Base-by-base conservation (phyloP, 2,797 vertebrate genomes). In the Malacoctenus gilli region DNA sequence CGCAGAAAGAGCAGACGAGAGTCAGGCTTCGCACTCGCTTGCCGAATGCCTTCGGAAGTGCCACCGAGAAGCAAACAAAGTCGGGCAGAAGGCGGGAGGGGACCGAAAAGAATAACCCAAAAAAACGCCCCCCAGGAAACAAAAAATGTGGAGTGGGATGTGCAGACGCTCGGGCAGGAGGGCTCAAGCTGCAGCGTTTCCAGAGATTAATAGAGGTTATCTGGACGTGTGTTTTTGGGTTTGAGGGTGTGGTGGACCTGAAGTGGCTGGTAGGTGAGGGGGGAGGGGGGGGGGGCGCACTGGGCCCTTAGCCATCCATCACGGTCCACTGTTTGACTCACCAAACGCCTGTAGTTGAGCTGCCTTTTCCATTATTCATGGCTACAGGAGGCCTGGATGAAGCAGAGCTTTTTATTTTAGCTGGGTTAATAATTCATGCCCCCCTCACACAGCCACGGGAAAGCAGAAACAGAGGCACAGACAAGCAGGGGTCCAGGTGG, bases 371-470 rank as follows among this genome's bases (percentile, higher is more conserved):
- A 93, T 93, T 91, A 93, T 92, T 92, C 89, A 93, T 91, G 70
- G 63, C 62, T 86, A 82, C 84, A 85, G 87, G 84, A 89, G 91
- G 83, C 75, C 72, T 80, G 87, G 84, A 85, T 70, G 67, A 87
- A 86, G 89, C 78, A 85, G 79, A 84, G 84, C 86, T 88, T 92
- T 93, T 93, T 92, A 91, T 91, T 92, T 92, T 91, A 87, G 85
- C 79, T 69, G 30, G 84, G 88, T 93, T 91, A 92, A 93, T 92
- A 93, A 93, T 93, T 90, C 89, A 93, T 91, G 81, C 56, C 74
- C 80, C n/a, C 69, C 83, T 81, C 86, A 77, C 85, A 79, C 82
- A 81, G 83, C 83, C 84, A 79, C 56, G 35, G 81, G 78, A 85
- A 83, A 83, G 85, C 72, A 85, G 85, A 82, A 83, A 86, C 80